Evolutionary conservation across 1,140 invertebrate species (phyloP), one percentile per base, ranked within the genome.

Genomic region (Drosophila takahashii): DNA sequence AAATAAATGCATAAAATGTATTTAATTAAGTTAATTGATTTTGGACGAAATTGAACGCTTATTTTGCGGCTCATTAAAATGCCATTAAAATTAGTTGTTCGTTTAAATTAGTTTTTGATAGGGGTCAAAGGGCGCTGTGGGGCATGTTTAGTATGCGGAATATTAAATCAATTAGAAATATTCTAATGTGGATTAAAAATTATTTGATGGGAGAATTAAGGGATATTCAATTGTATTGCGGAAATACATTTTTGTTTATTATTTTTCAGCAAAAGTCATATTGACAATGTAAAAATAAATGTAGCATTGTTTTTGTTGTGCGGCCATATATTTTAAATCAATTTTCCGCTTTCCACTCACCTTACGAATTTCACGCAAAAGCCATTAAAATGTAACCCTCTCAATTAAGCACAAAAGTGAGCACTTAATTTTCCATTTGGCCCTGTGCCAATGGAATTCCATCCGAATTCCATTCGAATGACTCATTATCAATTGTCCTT

Each of bases 61-160:
- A 79, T 81, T 81, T 81, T 64, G 70, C 64, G 58, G 79, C 81
- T 81, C 79, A 86, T 86, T 86, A 86, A 86, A 86, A 81, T 83
- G 81, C 70, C 83, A 83, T 86, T 87, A 86, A 79, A 75, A 76
- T 77, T 75, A 56, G 44, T 79, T 76, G 66, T 84, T 32, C 41
- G 37, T 50, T 75, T 58, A 53, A 56, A 56, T 73, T 65, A 34
- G 45, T 73, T 50, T 67, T 32, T 6, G 10, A 10, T 11, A 10
- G 61, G 29, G 39, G 13, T 44, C 39, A 64, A 36, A 39, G 48
- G 66, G 26, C 47, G 22, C 32, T n/a, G 15, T 29, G 9, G 34
- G 50, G 4, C 32, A 34, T 50, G 34, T 62, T 56, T 42, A 16
- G 48, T 36, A 44, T 60, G 45, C 41, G 4, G 22, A 16, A 54